A percentile compares a stretch with the other conserved stretches of the same genome.
These are phyloP conservation scores for Spondyliosoma cantharus DNA, from an alignment of 2,797 vertebrate genomes.

Conservation along the genomic window DNA sequence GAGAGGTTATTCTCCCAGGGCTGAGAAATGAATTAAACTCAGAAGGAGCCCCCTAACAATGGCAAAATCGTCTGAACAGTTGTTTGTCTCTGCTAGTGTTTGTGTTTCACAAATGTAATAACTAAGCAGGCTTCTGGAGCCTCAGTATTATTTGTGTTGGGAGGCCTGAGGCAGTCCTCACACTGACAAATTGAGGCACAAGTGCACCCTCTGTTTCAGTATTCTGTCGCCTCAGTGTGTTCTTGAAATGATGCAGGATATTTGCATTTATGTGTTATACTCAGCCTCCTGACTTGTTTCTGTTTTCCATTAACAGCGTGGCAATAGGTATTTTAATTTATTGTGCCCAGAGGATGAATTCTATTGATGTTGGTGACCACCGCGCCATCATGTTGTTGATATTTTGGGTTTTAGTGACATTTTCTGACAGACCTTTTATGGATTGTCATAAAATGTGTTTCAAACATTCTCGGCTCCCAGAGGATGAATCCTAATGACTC, in stretches of 20 bases:
- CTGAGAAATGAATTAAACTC: constrained; percentile 27
- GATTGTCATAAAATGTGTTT: no score
- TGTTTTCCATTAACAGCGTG: no score
- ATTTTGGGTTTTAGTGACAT: no score
- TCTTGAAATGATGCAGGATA: background rate
- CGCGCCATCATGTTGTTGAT: background rate
- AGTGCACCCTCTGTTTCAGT: constrained; percentile 8
- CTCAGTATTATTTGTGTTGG: constrained; percentile 14
- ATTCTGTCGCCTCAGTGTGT: constrained; percentile 1
- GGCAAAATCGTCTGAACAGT: background rate
- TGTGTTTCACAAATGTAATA: constrained; percentile 38
- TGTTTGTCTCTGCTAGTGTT: constrained; percentile 24
- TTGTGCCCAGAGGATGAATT: background rate
- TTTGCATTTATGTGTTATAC: background rate
- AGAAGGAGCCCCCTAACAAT: background rate
- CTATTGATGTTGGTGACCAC: background rate
- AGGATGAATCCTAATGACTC: background rate
- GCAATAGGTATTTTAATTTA: background rate
- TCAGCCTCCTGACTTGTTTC: background rate
- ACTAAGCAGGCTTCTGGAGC: constrained; percentile 19
- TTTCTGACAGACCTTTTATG: background rate
- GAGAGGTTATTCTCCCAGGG: constrained; percentile 33
- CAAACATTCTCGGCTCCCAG: background rate
- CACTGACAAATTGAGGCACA: constrained; percentile 20
- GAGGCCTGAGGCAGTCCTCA: constrained; percentile 16